Base-by-base conservation (phyloP, 1,140 invertebrate genomes). In the Platorchestia sp. region DNA sequence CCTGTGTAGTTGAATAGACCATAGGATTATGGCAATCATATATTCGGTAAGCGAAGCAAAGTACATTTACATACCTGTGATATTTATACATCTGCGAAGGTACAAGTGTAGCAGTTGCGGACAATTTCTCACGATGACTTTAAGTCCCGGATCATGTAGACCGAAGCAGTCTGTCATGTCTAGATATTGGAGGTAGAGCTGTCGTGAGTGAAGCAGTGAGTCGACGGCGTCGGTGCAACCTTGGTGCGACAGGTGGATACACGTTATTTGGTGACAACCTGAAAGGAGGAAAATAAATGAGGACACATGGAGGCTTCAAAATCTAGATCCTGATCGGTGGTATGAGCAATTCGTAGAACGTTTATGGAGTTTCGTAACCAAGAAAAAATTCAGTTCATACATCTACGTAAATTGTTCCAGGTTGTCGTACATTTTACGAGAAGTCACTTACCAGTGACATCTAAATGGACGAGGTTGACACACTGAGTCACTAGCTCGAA, bases 51-150 rank as follows among this genome's bases (percentile, higher is more conserved):
- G 27, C 27, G 59, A 75, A 22, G 27, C 59, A 19, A 36, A 10
- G 59, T 14, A 3, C 59, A 3, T 75, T 14, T 7, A 53, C 96
- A 97, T 97, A 98, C 98, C 98, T 97, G 98, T 99, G 95, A 99
- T 98, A 97, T 98, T 98, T 96, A 98, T 97, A 97, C 99, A 99
- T 96, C 99, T 97, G 96, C 99, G 97, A 42, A 99, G 97, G 97
- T 99, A 99, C n/a, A 99, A 97, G 97, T 98, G 99, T 95, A 98
- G 98, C 86, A 99, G 97, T 96, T 99, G 98, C 0, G 98, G 98
- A 97, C 98, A 99, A 95, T 98, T 98, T 86, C 98, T 98, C 0
- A 99, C 98, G 59, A 99, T 98, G 36, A 98, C 98, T 95, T 98
- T 98, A 0, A 99, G 97, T 10, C 98, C 98, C 43, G 98, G 98